phyloP scores from a whole-genome alignment of 2,113 vertebrate species.

The Regulus satrapa region DNA sequence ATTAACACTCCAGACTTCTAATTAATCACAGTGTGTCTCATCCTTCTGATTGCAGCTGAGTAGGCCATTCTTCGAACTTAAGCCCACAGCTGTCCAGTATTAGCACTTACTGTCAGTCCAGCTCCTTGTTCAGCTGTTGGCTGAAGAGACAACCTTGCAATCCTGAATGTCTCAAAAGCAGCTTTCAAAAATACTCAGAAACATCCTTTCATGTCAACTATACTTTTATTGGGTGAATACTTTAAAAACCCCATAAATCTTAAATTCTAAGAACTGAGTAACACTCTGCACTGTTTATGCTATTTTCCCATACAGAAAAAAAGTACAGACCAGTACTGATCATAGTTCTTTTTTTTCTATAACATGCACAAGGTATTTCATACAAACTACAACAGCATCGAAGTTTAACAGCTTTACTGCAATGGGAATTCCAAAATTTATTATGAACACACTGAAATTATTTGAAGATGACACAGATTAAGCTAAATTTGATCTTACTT shows the following conservation, averaged over 20 bases:
- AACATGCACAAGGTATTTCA: background rate
- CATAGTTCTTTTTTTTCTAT: background rate
- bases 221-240: slow-evolving; percentile 20
- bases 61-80: background rate
- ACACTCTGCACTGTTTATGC: background rate
- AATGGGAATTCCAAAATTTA: background rate
- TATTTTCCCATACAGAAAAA: slow-evolving; percentile 12
- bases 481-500: background rate
- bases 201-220: background rate
- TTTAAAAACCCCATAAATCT: background rate
- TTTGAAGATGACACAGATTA: background rate
- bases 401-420: background rate
- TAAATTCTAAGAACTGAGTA: background rate
- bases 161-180: background rate
- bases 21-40: background rate
- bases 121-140: background rate
- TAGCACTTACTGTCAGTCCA: background rate
- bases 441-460: background rate
- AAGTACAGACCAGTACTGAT: background rate
- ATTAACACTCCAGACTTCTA: slow-evolving; percentile 26
- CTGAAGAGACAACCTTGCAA: background rate
- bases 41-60: background rate
- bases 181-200: background rate
- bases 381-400: background rate
- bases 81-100: background rate